Evolutionary conservation across 2,888 invertebrate species (phyloP), one percentile per base, ranked within the genome.

Genomic region (Chalcosyrphus nemorum): DNA sequence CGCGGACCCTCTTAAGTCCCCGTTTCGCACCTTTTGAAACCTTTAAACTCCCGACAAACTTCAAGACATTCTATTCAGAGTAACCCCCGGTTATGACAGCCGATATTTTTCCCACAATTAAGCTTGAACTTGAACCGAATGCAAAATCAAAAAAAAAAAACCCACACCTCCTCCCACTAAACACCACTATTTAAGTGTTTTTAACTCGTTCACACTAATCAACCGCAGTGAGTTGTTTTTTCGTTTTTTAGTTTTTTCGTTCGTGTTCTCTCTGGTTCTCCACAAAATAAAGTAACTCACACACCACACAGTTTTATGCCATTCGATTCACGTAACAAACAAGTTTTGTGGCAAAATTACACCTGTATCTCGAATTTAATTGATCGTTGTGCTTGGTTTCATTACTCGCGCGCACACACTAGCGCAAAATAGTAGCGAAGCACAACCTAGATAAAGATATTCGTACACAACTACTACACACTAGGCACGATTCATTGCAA

Each of bases 91-190:
- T n/a, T n/a, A n/a, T n/a, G n/a, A n/a, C n/a, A n/a, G n/a, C n/a
- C n/a, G 24, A 24, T n/a, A n/a, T 50, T 65, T 47, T 63, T 56
- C 2, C 15, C 75, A 27, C 75, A 63, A 75, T 81, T 81, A 81
- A 59, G 68, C 81, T 81, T 76, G 81, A 81, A 81, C 81, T 81
- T 81, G 81, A 76, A 52, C 17, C 50, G 35, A 75, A 63, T 41
- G 21, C 9, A 76, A 63, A 27, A 70, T 32, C 9, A 5, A 41
- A 32, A 2, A 32, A 54, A 41, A 32, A 45, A 41, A 54, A 9
- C 68, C 61, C 61, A 70, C 56, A 75, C 59, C 47, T 56, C 27
- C 71, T 59, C 35, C 66, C 45, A 45, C 77, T 13, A 45, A 19
- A 7, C 15, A 15, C 35, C 3, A 19, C 32, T 1, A 15, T 35